Evolutionary conservation across 2,113 vertebrate genomes (phyloP).

Genomic region (Suncus etruscus): DNA sequence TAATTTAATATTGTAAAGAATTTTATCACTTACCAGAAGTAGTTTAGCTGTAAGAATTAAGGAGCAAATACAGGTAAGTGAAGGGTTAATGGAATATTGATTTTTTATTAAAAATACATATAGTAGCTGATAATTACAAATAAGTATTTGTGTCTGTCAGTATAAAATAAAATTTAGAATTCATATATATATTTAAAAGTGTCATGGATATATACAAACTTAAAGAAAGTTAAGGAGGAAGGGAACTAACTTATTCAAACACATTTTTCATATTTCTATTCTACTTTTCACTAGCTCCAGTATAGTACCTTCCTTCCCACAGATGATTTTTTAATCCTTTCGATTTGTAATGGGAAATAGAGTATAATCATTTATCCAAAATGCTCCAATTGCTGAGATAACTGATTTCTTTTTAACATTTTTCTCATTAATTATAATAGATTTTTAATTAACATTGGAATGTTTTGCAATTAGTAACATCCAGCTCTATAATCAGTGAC

Average conservation of each 20-base stretch:
- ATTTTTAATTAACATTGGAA: constrained; percentile 81
- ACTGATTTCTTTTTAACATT: constrained; percentile 70
- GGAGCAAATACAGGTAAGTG: neutral
- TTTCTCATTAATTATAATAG: constrained; percentile 81
- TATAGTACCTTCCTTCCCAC: constrained; percentile 8
- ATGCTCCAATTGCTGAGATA: constrained; percentile 70
- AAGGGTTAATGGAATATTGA: neutral
- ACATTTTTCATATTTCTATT: neutral
- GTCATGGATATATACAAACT: constrained; percentile 6
- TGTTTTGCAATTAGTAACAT: constrained; percentile 75
- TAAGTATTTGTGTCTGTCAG: neutral
- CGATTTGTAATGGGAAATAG: constrained; percentile 50
- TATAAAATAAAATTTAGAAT: neutral
- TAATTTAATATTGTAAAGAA: neutral
- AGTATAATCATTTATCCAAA: constrained; percentile 76
- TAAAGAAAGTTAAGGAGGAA: constrained; percentile 28
- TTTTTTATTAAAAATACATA: neutral
- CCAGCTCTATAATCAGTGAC: constrained; percentile 71
- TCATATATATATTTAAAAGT: neutral
- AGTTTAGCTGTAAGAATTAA: neutral
- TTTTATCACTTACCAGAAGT: neutral
- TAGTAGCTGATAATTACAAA: neutral
- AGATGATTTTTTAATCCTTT: constrained; percentile 58
- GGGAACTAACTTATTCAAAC: neutral
- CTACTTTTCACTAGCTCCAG: constrained; percentile 43